Base-by-base conservation (phyloP, 2,888 invertebrate species). In the Gortyna flavago region DNA sequence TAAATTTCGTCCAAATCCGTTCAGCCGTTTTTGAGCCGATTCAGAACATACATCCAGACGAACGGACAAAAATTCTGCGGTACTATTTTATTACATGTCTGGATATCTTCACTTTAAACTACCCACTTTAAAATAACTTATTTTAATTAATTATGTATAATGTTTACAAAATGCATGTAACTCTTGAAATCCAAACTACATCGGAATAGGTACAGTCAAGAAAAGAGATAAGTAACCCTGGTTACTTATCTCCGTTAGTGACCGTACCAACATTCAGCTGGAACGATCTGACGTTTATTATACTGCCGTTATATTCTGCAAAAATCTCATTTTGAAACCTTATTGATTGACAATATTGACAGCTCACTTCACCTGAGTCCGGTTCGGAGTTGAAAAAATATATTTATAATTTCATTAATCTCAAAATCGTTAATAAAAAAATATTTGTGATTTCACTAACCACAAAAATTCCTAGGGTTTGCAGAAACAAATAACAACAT, bases 401-500 rank as follows among this genome's bases (percentile, higher is more conserved):
- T 9, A 1, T 25, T 25, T 25, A 11, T 54, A 25, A n/a, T 57
- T 57, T 32, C 29, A 18, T 18, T 32, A 21, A 62, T 62, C 61
- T 21, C 21, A 35, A 11, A 21, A 9, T n/a, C n/a, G n/a, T n/a
- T n/a, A n/a, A 25, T 4, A 54, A 54, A 9, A 11, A n/a, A 2
- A 25, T 9, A 1, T 25, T 25, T 25, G 25, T 54, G 11, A n/a
- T 57, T 57, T 32, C 29, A 18, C 32, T 32, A 21, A 62, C 35
- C 61, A 35, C 21, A 35, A 11, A 21, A 9, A 35, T 51, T 57
- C 16, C 35, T 25, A 73, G n/a, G 6, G 35, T 35, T 70, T 59
- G 32, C 67, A 72, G 21, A 72, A 77, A 72, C 57, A 77, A 80
- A 83, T 70, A 87, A 76, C 76, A 84, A 75, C 80, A 83, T 69